These are phyloP conservation scores for Diaprepes abbreviatus DNA, from an alignment of 2,888 invertebrate genomes.

Conservation along the genomic window DNA sequence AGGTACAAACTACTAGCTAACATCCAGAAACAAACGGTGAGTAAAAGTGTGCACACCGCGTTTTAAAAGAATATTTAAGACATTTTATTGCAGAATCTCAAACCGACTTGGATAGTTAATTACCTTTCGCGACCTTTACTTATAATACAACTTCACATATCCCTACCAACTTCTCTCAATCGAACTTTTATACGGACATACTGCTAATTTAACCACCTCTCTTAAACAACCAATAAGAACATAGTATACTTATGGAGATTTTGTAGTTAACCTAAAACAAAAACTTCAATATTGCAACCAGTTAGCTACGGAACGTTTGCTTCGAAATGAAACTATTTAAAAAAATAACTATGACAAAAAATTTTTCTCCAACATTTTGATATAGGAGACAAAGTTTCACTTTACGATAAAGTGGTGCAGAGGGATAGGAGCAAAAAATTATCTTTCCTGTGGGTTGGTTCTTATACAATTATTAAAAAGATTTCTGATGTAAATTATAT, in stretches of 20 bases:
- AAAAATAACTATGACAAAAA: conserved; percentile 21
- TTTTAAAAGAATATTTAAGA: conserved; percentile 20
- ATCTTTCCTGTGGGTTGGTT: conserved; percentile 13
- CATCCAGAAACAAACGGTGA: conserved; percentile 26
- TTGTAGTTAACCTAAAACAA: conserved; percentile 18
- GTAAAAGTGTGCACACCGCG: conserved; percentile 5
- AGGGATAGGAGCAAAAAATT: conserved; percentile 22
- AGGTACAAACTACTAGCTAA: conserved; percentile 16
- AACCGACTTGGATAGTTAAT: conserved; percentile 7
- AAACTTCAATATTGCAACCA: conserved; percentile 13
- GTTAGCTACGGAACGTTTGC: conserved; percentile 12
- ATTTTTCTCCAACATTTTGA: conserved; percentile 11
- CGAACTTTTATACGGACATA: conserved; percentile 15
- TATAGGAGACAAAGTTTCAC: conserved; percentile 23
- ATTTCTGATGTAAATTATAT: conserved; percentile 9
- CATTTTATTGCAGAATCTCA: background rate
- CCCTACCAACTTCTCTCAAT: background rate
- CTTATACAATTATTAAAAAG: conserved; percentile 15
- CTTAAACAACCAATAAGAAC: conserved; percentile 11
- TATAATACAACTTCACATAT: conserved; percentile 9
- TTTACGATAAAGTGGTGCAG: conserved; percentile 15
- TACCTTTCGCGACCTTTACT: conserved; percentile 9
- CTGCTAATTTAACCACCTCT: conserved; percentile 6
- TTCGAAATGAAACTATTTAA: conserved; percentile 4
- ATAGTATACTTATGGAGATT: conserved; percentile 10